These are phyloP conservation scores for Chlorospingus flavigularis DNA, from an alignment of 2,797 vertebrate species.

Conservation along the genomic window DNA sequence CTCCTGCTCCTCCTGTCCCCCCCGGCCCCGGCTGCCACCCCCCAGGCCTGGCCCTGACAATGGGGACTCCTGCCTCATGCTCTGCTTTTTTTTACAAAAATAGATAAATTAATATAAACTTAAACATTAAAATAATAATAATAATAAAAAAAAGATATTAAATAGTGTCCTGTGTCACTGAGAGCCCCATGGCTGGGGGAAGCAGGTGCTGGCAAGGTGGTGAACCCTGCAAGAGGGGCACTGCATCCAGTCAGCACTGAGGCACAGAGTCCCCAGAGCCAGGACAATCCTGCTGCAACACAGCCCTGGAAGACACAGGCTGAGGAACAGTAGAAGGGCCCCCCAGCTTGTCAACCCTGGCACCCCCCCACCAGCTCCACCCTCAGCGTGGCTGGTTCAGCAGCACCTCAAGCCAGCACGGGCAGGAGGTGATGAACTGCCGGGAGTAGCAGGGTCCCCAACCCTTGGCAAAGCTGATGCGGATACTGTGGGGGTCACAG, in stretches of 20 bases:
- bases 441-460: conserved; percentile 72
- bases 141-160: not conserved
- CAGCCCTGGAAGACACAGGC: not conserved
- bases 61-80: not conserved
- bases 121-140: not conserved
- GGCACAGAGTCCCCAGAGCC: not conserved
- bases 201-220: not conserved
- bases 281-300: not conserved
- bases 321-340: not conserved
- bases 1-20: not conserved
- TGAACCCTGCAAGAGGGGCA: conserved; percentile 6
- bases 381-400: conserved; percentile 1
- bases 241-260: not conserved
- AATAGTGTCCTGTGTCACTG: not conserved
- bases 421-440: conserved; percentile 71
- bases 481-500: conserved; percentile 51
- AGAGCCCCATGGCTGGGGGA: not conserved
- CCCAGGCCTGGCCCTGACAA: not conserved
- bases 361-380: rapidly evolving
- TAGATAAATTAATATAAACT: conserved; percentile 11
- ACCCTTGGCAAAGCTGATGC: conserved; percentile 73
- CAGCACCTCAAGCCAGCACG: conserved; percentile 72
- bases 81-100: not conserved
- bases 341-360: not conserved
- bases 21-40: not conserved